Evolutionary conservation across 1,140 invertebrate species (phyloP), one percentile per base, ranked within the genome.

Genomic region (Bradynema listronoti): DNA sequence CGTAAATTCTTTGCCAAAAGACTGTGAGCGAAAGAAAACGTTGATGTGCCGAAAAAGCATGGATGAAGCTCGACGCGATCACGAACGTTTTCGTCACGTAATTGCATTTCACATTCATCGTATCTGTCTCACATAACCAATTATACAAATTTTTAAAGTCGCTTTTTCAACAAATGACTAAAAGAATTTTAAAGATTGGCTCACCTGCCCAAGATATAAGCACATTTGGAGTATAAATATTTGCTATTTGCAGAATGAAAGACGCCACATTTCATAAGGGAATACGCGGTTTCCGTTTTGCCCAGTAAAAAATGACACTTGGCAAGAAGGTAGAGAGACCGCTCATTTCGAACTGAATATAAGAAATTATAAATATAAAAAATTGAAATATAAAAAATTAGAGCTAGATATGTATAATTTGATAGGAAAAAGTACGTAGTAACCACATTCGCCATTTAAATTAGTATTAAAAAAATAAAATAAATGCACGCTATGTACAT

Each of bases 201-300:
- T 39, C 36, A 64, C 62, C 63, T 34, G 24, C 56, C 58, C 19
- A 52, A 29, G 34, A 43, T 45, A 30, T 55, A 66, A 33, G 62
- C 62, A 45, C 62, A 64, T 11, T 46, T 63, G 2, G 62, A 58
- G 65, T 64, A 63, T 42, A 63, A 41, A 29, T 55, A 63, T 29
- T 61, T 27, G 27, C 57, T 64, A 45, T 63, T 45, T 24, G 61
- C 61, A 22, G 30, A 29, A 45, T 65, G 42, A 27, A 63, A 63
- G n/a, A 24, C 59, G 4, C 14, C 39, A 22, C 33, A 29, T 33
- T 62, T 63, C 24, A 63, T 46, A 16, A 63, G 54, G 30, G 63
- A 41, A 45, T 63, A 63, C 22, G 61, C 61, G 19, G 16, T 42
- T 59, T 63, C 61, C 11, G 25, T 22, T 33, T 42, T 46, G 2